These are phyloP conservation scores for Dreissena polymorpha DNA, from an alignment of 1,140 invertebrate genomes.

Conservation along the genomic window DNA sequence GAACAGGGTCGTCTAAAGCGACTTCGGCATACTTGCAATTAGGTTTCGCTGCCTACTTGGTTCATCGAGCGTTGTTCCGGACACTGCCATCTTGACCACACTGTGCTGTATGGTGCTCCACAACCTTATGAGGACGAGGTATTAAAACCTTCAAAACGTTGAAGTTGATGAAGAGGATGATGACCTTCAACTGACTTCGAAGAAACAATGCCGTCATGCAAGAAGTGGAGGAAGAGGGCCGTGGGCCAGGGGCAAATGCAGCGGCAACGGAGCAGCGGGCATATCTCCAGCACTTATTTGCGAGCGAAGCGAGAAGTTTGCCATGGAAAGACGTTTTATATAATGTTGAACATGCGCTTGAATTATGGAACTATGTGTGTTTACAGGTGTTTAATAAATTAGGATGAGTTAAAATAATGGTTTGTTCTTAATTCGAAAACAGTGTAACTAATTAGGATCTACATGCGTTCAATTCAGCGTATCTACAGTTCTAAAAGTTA, in stretches of 20 bases:
- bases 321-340: constrained; percentile 24
- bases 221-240: constrained; percentile 3
- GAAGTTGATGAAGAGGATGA: too few species aligned
- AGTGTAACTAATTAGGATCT: too few species aligned
- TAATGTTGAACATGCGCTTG: not conserved
- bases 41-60: constrained; percentile 28
- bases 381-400: too few species aligned
- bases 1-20: constrained; percentile 16
- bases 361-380: not conserved
- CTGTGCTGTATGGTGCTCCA: constrained; percentile 10
- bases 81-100: constrained; percentile 18
- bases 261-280: constrained; percentile 6
- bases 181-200: too few species aligned
- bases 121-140: constrained; percentile 20
- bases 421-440: too few species aligned
- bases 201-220: too few species aligned
- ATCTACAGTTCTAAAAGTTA: too few species aligned
- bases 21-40: not conserved
- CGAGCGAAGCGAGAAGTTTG: constrained; percentile 15
- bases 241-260: not conserved
- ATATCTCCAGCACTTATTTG: constrained; percentile 26
- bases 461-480: too few species aligned
- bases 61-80: not conserved
- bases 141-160: too few species aligned
- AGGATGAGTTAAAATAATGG: too few species aligned